Evolutionary conservation across 2,888 invertebrate species (phyloP).

Genomic region (Cataglyphis altisquamis): DNA sequence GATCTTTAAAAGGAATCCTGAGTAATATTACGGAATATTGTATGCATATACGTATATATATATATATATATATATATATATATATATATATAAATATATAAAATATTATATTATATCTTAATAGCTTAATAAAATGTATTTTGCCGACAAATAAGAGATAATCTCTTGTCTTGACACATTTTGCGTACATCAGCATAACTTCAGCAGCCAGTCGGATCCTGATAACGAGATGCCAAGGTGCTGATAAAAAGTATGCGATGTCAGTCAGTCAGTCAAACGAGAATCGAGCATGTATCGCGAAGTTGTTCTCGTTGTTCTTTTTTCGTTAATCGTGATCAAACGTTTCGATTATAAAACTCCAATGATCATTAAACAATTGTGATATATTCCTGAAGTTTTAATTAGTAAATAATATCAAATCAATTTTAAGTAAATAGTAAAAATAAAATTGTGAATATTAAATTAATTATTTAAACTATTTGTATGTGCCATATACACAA

Average conservation of each 20-base stretch:
- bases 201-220: slow-evolving; percentile 69
- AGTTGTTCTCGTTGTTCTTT: neutral
- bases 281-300: slow-evolving; percentile 16
- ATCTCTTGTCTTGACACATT: slow-evolving; percentile 19
- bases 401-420: slow-evolving; percentile 6
- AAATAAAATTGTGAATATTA: neutral
- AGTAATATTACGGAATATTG: neutral
- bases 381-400: neutral
- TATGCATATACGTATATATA: too few species aligned
- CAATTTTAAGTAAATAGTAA: neutral
- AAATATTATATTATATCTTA: neutral
- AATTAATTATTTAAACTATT: too few species aligned
- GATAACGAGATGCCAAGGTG: slow-evolving; percentile 77
- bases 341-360: neutral
- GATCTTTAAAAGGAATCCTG: too few species aligned
- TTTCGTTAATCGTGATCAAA: neutral
- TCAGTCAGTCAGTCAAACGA: slow-evolving; percentile 66
- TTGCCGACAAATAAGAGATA: neutral
- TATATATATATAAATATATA: neutral
- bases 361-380: neutral
- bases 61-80: neutral
- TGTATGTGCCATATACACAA: too few species aligned
- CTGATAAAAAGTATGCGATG: slow-evolving; percentile 70
- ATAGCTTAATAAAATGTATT: neutral
- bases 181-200: slow-evolving; percentile 73